phyloP scores from a whole-genome alignment of 2,113 vertebrate species.

The Tylochromis polylepis region DNA sequence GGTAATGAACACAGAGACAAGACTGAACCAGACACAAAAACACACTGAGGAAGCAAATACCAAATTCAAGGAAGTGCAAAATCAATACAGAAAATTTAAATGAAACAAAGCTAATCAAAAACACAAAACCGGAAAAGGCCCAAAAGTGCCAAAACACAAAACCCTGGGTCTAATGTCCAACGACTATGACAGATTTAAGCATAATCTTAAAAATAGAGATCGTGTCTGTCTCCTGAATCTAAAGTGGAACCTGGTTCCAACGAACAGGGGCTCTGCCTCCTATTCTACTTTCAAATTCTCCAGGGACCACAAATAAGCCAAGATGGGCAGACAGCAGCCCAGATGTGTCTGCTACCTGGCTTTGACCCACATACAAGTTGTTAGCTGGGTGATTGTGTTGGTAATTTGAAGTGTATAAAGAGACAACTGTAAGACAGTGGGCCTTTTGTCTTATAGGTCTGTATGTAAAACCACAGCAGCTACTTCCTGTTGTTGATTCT shows the following conservation, averaged over 20 bases:
- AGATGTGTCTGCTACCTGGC: fast-evolving
- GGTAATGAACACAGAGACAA: no score
- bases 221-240: fast-evolving
- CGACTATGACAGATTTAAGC: no score
- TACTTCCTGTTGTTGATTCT: not conserved
- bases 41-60: no score
- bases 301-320: not conserved
- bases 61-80: no score
- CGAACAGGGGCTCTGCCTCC: fast-evolving
- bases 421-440: fast-evolving
- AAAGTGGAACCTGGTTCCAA: not conserved
- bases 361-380: not conserved
- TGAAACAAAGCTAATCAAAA: no score
- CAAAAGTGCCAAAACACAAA: no score
- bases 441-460: fast-evolving
- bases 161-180: no score
- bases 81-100: no score
- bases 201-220: not conserved
- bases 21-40: no score
- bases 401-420: not conserved
- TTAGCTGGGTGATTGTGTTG: fast-evolving
- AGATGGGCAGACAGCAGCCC: fast-evolving
- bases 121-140: no score
- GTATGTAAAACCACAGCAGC: not conserved
- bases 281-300: fast-evolving